Evolutionary conservation across 2,888 invertebrate genomes (phyloP).

Genomic region (Zaprionus bogoriensis): DNA sequence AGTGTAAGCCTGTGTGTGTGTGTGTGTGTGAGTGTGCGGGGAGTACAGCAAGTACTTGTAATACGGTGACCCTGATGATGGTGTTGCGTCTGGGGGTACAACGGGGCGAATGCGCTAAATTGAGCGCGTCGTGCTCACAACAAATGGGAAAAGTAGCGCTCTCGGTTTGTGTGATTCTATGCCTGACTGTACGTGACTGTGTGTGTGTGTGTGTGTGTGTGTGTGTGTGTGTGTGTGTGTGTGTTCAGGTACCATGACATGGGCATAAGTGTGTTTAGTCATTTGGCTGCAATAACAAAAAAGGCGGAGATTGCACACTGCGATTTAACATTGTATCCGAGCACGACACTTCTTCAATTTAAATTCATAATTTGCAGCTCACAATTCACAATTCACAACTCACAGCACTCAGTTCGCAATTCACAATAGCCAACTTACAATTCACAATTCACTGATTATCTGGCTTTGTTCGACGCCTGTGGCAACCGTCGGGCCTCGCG

Average conservation of each 20-base stretch:
- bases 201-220: conserved; percentile 5
- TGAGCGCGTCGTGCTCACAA: conserved; percentile 61
- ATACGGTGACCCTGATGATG: conserved; percentile 63
- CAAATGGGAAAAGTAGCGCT: conserved; percentile 9
- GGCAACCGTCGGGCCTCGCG: neutral
- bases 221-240: conserved; percentile 12
- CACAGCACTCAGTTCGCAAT: neutral
- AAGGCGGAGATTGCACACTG: conserved; percentile 41
- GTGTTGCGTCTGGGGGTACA: conserved; percentile 34
- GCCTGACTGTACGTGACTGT: conserved; percentile 2
- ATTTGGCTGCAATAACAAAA: conserved; percentile 24
- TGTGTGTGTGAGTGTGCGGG: conserved; percentile 6
- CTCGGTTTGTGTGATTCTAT: neutral
- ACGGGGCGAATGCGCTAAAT: conserved; percentile 69
- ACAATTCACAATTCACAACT: conserved; percentile 25
- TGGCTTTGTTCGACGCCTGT: conserved; percentile 29
- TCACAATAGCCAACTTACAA: too few relatives aligned
- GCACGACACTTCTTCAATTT: conserved; percentile 58
- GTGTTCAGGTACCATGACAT: conserved; percentile 45
- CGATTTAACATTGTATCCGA: conserved; percentile 36
- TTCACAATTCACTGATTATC: conserved; percentile 48
- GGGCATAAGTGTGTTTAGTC: conserved; percentile 38
- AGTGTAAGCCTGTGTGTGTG: conserved; percentile 6
- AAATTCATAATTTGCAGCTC: conserved; percentile 31
- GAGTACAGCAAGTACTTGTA: conserved; percentile 31